phyloP scores from a whole-genome alignment of 1,140 invertebrate genomes.

The Lepidurus apus region DNA sequence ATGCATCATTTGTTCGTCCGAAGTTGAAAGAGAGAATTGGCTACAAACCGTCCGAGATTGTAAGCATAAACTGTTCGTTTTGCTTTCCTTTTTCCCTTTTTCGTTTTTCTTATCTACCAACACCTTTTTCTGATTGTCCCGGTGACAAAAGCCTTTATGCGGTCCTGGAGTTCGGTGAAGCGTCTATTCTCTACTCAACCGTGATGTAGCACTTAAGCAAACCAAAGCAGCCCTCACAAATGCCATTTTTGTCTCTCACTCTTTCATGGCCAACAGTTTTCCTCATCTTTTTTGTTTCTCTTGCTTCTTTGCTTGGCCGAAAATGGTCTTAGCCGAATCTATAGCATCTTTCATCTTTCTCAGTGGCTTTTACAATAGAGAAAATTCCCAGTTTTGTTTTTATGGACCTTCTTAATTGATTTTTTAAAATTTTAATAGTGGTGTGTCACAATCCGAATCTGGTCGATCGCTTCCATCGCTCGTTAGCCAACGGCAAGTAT shows the following conservation, averaged over 20 bases:
- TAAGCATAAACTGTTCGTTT: constrained; percentile 45
- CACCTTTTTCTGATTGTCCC: not conserved
- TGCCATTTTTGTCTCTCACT: constrained; percentile 17
- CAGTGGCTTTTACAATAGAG: too few relatives aligned
- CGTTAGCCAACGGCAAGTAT: constrained; percentile 5
- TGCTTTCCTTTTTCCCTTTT: constrained; percentile 4
- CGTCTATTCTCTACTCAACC: constrained; percentile 22
- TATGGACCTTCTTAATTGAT: not conserved
- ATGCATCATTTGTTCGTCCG: constrained; percentile 64
- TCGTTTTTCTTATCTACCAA: constrained; percentile 6
- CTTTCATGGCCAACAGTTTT: not conserved
- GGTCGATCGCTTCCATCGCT: constrained; percentile 5
- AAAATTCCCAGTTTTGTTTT: not conserved
- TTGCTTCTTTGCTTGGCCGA: not conserved
- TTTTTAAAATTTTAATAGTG: not conserved
- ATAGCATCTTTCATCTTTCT: too few relatives aligned
- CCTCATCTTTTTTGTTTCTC: not conserved
- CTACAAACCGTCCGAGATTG: constrained; percentile 67
- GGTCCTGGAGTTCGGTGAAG: not conserved
- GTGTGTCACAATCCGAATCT: constrained; percentile 4
- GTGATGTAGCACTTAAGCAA: constrained; percentile 20
- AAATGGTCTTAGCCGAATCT: too few relatives aligned
- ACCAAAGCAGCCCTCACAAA: constrained; percentile 23
- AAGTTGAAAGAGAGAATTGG: constrained; percentile 68
- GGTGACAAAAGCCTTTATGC: constrained; percentile 24